phyloP scores from a whole-genome alignment of 35 echinoderm and acorn worm genomes.

The Amphiura filiformis region DNA sequence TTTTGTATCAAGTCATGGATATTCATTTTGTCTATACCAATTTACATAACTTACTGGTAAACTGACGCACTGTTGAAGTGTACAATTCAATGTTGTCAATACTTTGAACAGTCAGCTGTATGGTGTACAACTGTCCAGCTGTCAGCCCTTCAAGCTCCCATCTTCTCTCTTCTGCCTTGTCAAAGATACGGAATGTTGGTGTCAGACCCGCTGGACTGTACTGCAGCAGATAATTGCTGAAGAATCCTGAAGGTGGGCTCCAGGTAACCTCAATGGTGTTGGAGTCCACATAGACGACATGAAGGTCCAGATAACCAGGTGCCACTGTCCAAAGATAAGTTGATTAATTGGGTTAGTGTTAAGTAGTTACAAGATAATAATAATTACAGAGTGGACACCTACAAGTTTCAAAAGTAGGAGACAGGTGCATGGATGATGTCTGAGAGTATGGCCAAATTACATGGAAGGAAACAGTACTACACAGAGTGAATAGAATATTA shows the following conservation, averaged over 20 bases:
- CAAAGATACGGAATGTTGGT: neutral
- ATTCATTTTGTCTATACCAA: too few species aligned
- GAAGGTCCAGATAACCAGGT: neutral
- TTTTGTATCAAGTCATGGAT: too few species aligned
- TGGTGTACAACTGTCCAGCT: neutral
- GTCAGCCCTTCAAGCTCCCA: neutral
- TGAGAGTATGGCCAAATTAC: too few species aligned
- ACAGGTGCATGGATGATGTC: too few species aligned
- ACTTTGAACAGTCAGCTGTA: neutral
- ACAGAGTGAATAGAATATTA: too few species aligned
- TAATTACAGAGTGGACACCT: too few species aligned
- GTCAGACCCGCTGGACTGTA: neutral
- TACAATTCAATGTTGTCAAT: neutral
- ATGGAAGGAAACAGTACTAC: too few species aligned
- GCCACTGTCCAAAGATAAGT: too few species aligned
- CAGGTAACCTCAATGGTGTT: neutral
- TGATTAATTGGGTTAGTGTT: too few species aligned
- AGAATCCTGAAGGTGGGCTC: neutral
- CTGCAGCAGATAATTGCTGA: neutral
- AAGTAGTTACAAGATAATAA: too few species aligned
- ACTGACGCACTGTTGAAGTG: neutral
- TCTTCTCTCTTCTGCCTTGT: neutral
- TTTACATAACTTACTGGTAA: conserved; percentile 1
- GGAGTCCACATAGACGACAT: neutral
- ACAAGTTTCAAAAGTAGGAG: too few species aligned